A percentile compares a stretch with the other conserved stretches of the same genome.
These are phyloP conservation scores for Uropsilus gracilis DNA, from an alignment of 2,113 vertebrate genomes.

Conservation along the genomic window DNA sequence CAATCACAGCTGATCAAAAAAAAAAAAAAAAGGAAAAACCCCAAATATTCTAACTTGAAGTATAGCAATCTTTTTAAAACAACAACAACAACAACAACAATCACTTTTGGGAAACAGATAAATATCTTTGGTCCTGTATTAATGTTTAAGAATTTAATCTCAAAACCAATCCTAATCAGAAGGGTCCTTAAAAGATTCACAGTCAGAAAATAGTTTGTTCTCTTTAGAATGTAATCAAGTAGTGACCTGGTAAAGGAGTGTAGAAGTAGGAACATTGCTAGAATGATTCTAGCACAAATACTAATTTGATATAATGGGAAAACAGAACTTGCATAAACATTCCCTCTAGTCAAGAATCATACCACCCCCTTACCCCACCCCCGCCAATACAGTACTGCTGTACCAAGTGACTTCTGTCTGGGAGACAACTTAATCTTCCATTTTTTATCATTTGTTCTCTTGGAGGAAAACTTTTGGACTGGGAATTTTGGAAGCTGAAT, in stretches of 20 bases:
- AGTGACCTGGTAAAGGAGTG: background rate
- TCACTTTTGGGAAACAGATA: conserved; percentile 40
- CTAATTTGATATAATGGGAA: background rate
- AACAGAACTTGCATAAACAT: background rate
- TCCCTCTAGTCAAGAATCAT: background rate
- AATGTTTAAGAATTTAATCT: conserved; percentile 37
- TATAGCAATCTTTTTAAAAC: background rate
- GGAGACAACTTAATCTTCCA: background rate
- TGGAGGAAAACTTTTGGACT: conserved; percentile 32
- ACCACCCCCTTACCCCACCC: too few species aligned
- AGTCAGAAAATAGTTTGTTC: background rate
- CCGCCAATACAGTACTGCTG: accelerated
- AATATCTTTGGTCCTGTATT: conserved; percentile 43
- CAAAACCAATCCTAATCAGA: background rate
- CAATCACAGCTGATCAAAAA: background rate
- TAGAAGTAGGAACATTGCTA: background rate
- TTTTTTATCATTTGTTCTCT: background rate
- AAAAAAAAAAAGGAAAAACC: background rate
- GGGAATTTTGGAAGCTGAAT: background rate
- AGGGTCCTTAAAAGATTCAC: background rate
- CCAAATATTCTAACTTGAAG: conserved; percentile 1
- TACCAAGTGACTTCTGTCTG: background rate
- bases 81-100: conserved; percentile 6
- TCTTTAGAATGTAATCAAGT: background rate
- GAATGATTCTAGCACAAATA: conserved; percentile 16